Base-by-base conservation (phyloP, 2,888 invertebrate species). In the Adela reaumurella region DNA sequence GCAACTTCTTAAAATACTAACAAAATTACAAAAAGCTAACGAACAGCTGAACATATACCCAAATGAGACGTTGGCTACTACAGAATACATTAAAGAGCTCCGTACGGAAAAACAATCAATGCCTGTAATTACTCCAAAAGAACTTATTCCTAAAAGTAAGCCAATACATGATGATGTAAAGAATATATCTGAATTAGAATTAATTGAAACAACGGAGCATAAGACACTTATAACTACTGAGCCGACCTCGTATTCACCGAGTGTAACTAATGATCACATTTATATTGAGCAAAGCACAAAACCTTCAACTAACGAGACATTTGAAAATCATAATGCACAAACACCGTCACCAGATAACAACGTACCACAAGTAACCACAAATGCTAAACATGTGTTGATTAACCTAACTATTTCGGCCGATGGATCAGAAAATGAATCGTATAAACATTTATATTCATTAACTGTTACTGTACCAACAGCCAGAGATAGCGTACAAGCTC, bases 371-470 rank as follows among this genome's bases (percentile, higher is more conserved):
- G 49, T 61, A 48, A 57, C 58, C 44, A 48, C 68, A 62, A 76
- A 76, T 58, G 70, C 71, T 57, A 85, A 85, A 68, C 84, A 88
- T 59, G 85, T 92, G 58, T 76, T 91, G 56, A 88, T 93, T 52
- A 93, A 93, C 71, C 81, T 93, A 56, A 90, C 92, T 8, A 91
- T 92, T 60, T 85, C 88, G 52, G 86, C 89, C 43, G 89, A 90
- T 59, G 67, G 74, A 52, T 65, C 68, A 43, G 68, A 68, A 53
- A 70, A 63, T 55, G 65, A 69, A 51, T 62, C 66, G 55, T 78
- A 83, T 59, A 84, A 84, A 61, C 85, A 86, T 46, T 81, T 92
- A 54, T 92, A 92, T 72, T 86, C 90, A 35, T 74, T 92, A 57
- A 91, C 92, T 59, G 85, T 92, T 51, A 88, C 88, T 53, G 86